Conservation (phyloP, 2,888 invertebrate species). For the Euphydryas editha region DNA sequence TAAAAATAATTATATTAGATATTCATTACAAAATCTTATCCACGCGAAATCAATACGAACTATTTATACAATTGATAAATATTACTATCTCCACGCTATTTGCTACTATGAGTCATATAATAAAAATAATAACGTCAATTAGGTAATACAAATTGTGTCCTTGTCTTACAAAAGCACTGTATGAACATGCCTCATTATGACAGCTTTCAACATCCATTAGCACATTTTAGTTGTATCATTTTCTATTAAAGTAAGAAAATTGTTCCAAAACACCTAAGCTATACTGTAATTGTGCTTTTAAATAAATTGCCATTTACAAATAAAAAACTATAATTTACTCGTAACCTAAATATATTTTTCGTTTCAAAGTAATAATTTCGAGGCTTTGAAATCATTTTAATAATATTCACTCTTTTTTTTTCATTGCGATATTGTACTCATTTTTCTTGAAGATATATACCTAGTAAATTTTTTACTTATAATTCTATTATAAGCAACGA, state of each 20-base stretch:
- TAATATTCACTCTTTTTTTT: not conserved
- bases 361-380: not conserved
- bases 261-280: not conserved
- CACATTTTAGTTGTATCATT: constrained; percentile 11
- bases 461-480: too few species aligned
- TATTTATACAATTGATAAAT: too few species aligned
- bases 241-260: constrained; percentile 6
- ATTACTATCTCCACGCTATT: too few species aligned
- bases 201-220: constrained; percentile 17
- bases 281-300: constrained; percentile 13
- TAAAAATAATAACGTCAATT: not conserved
- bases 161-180: not conserved
- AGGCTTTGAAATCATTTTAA: not conserved
- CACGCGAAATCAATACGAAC: too few species aligned
- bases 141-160: not conserved
- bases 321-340: constrained; percentile 1
- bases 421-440: not conserved
- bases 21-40: too few species aligned
- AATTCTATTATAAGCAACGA: too few species aligned
- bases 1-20: too few species aligned
- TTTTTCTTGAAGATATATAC: too few species aligned
- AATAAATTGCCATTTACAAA: constrained; percentile 8
- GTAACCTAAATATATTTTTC: constrained; percentile 7
- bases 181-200: not conserved
- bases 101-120: too few species aligned